Base-by-base conservation (phyloP, 1,140 invertebrate species). In the Listronotus oregonensis region DNA sequence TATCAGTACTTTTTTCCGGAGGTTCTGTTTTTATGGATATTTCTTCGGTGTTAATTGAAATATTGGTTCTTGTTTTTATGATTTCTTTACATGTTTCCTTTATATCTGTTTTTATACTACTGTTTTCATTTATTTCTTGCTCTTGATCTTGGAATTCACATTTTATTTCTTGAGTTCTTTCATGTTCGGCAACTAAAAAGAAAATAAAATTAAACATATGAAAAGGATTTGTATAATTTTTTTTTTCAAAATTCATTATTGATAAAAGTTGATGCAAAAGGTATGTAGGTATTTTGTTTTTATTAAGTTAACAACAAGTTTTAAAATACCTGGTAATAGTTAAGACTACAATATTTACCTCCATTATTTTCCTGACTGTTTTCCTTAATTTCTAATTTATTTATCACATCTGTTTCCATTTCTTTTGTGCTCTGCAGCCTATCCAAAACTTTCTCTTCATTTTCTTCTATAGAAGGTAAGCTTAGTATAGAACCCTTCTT, bases 401-500 rank as follows among this genome's bases (percentile, higher is more conserved):
- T 39, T 52, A 34, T 51, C 18, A 32, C 31, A 37, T 14, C 32
- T 6, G 31, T 11, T 34, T 57, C 58, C 12, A 54, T 61, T 64
- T 58, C 64, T 32, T 31, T 32, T 10, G 21, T 27, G n/a, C n/a
- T 37, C 40, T 60, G 40, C 17, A 58, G 12, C 42, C 61, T 55
- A 15, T 46, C 50, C 46, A 67, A 52, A 21, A 56, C 7, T n/a
- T 65, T 52, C 44, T 71, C 65, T 37, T 74, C 68, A 44, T 72
- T 64, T 58, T 73, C 71, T 56, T 69, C 47, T 27, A 71, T 71
- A 3, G 66, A 59, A 46, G 69, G 69, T 17, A 71, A 57, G 59
- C 46, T 66, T 0, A 66, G 47, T 10, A 66, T 17, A 39, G 40
- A 61, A 15, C 18, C 21, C 15, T 15, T 61, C 31, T 61, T 61